Evolutionary conservation across 2,888 invertebrate genomes (phyloP).

Genomic region (Oxystoma pomonae): DNA sequence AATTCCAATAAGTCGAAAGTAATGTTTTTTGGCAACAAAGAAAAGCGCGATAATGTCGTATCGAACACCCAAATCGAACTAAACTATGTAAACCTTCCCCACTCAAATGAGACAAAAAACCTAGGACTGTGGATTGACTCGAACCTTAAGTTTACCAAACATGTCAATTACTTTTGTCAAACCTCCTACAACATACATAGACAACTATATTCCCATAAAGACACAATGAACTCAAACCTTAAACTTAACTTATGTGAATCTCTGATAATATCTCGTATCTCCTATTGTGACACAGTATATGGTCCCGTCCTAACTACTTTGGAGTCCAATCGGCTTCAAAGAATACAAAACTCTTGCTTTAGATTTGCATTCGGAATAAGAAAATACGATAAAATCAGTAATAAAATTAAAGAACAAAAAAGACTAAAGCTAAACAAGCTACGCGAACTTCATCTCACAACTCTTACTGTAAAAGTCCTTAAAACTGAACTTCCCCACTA

Average conservation of each 20-base stretch:
- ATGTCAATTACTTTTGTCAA: neutral
- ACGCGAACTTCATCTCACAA: neutral
- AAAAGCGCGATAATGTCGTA: neutral
- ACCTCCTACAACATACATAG: neutral
- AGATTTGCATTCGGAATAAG: neutral
- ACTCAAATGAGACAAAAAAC: neutral
- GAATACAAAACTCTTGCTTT: neutral
- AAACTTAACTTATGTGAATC: too few relatives aligned
- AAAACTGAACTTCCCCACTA: neutral
- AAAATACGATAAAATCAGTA: neutral
- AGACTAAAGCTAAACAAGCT: neutral
- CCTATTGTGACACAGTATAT: neutral
- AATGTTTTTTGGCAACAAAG: neutral
- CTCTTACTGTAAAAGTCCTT: neutral
- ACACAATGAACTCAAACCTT: too few relatives aligned
- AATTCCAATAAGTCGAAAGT: neutral
- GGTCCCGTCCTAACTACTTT: neutral
- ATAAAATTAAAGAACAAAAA: neutral
- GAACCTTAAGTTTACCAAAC: neutral
- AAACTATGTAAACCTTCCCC: neutral
- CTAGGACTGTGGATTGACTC: neutral
- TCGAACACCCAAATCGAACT: neutral
- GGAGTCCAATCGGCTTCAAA: neutral
- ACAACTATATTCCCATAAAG: neutral
- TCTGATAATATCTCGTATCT: too few relatives aligned